Evolutionary conservation across 2,888 invertebrate species (phyloP).

Genomic region (Flabesymbios commensalis): DNA sequence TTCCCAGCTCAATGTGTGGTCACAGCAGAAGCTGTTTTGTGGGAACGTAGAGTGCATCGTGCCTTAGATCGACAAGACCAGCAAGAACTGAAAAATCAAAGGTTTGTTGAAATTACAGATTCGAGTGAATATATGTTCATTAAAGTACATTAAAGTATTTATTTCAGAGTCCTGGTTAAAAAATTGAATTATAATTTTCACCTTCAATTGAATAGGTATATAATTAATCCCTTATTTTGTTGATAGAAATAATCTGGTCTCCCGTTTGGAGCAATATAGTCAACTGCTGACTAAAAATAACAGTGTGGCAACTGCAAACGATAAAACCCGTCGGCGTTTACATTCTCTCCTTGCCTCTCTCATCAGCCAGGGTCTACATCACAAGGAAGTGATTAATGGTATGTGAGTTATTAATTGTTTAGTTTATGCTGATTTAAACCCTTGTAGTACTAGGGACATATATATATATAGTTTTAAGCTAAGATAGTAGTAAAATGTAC

Average conservation of each 20-base stretch:
- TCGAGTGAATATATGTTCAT: too few species aligned
- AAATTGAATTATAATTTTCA: too few species aligned
- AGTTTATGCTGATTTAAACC: too few species aligned
- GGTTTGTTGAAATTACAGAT: constrained; percentile 24
- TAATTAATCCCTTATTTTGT: too few species aligned
- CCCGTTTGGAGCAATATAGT: constrained; percentile 28
- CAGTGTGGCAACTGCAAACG: not conserved
- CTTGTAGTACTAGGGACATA: too few species aligned
- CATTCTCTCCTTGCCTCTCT: constrained; percentile 45
- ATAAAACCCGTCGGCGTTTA: constrained; percentile 37
- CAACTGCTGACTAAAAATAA: constrained; percentile 29
- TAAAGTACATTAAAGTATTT: too few species aligned
- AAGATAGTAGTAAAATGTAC: too few species aligned
- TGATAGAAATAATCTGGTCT: too few species aligned
- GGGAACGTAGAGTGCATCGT: constrained; percentile 46
- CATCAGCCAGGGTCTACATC: constrained; percentile 49
- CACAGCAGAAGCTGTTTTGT: constrained; percentile 52
- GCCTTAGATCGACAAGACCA: constrained; percentile 43
- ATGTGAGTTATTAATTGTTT: constrained; percentile 15
- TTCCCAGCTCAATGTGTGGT: constrained; percentile 57
- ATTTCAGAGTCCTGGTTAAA: too few species aligned
- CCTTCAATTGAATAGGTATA: too few species aligned
- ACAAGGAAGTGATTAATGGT: constrained; percentile 49
- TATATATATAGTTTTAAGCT: too few species aligned
- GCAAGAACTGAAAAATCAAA: constrained; percentile 40